Evolutionary conservation across 2,797 vertebrate genomes (phyloP).

Genomic region (Eulemur mongoz): DNA sequence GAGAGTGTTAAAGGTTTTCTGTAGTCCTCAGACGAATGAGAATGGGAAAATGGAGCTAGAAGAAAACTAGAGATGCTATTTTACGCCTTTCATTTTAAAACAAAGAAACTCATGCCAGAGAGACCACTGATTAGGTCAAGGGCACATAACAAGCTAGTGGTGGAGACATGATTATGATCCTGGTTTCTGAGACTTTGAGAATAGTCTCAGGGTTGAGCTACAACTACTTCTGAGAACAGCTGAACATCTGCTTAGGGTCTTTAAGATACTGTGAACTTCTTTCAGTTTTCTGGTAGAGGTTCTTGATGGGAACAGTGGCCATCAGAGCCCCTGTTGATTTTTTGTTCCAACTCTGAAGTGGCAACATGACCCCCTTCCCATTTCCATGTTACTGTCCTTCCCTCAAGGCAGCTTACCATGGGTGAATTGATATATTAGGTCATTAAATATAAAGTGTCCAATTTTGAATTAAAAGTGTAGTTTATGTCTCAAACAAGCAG

Average conservation of each 20-base stretch:
- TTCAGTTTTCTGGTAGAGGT: neutral
- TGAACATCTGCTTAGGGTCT: neutral
- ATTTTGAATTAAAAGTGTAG: too few relatives aligned
- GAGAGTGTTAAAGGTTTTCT: neutral
- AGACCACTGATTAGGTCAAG: neutral
- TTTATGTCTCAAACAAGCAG: too few relatives aligned
- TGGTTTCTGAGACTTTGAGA: neutral
- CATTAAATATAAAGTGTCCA: too few relatives aligned
- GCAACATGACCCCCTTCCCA: neutral
- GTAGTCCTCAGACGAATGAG: neutral
- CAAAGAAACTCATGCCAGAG: neutral
- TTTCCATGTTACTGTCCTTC: neutral
- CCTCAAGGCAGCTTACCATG: neutral
- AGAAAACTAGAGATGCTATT: neutral
- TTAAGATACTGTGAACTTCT: neutral
- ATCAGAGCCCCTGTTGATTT: neutral
- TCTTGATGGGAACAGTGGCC: neutral
- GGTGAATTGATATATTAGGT: neutral
- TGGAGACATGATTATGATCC: neutral
- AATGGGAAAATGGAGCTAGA: neutral
- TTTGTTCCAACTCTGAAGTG: neutral
- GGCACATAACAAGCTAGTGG: neutral
- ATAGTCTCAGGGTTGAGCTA: neutral
- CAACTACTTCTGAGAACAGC: neutral
- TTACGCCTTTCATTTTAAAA: neutral